Evolutionary conservation across 2,113 vertebrate genomes (phyloP).

Genomic region (Bufo bufo): DNA sequence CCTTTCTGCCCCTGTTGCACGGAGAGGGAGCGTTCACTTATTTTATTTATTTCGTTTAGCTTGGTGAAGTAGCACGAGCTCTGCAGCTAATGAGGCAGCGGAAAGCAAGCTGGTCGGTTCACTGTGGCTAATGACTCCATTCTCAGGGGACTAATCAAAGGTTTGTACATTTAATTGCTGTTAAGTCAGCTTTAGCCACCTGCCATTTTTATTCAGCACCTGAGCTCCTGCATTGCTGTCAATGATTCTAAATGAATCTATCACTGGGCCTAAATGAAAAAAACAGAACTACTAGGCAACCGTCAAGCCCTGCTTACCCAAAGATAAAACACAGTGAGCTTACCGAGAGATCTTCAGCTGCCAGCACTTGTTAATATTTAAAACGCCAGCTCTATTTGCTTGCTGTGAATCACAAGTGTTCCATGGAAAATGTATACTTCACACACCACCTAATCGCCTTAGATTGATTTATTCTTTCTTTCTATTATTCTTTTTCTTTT

Average conservation of each 20-base stretch:
- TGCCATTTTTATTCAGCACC: conserved; percentile 82
- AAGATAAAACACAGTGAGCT: conserved; percentile 67
- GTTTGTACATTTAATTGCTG: conserved; percentile 94
- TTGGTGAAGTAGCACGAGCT: conserved; percentile 71
- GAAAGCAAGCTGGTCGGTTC: conserved; percentile 78
- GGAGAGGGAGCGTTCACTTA: conserved; percentile 62
- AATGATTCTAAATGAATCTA: conserved; percentile 77
- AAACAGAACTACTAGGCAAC: conserved; percentile 85
- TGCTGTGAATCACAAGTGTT: conserved; percentile 18
- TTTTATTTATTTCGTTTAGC: conserved; percentile 59
- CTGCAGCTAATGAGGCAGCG: conserved; percentile 77
- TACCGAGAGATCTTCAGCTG: conserved; percentile 60
- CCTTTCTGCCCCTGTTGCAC: conserved; percentile 61
- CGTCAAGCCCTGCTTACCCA: conserved; percentile 69
- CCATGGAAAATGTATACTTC: conserved; percentile 10
- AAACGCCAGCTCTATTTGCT: conserved; percentile 28
- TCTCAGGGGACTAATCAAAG: conserved; percentile 89
- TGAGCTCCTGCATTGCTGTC: conserved; percentile 74
- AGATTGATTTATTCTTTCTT: background rate
- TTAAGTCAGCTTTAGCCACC: conserved; percentile 90
- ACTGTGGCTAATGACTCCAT: conserved; percentile 83
- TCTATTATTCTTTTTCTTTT: background rate
- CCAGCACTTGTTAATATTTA: conserved; percentile 43
- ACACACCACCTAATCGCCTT: background rate
- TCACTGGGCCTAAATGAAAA: conserved; percentile 76